Evolutionary conservation across 2,797 vertebrate genomes (phyloP).

Genomic region (Rhynchonycteris naso): DNA sequence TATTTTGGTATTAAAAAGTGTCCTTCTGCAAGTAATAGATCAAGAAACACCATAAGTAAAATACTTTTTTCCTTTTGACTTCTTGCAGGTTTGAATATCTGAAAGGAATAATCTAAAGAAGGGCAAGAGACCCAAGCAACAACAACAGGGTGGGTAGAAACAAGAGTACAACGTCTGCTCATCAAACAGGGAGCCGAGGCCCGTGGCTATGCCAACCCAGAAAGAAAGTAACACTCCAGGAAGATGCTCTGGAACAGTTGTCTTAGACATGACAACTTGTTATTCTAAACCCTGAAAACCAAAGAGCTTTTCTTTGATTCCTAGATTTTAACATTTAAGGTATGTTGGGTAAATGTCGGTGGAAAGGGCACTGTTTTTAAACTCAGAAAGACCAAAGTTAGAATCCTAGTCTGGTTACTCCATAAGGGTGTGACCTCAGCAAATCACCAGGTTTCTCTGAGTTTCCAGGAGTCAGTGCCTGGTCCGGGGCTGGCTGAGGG

Average conservation of each 20-base stretch:
- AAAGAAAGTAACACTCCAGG: background rate
- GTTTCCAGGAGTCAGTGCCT: background rate
- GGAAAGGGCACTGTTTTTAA: background rate
- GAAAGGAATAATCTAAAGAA: background rate
- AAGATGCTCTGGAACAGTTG: background rate
- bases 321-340: conserved; percentile 4
- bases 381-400: background rate
- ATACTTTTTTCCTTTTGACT: background rate
- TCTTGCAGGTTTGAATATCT: background rate
- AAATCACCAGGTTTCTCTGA: background rate
- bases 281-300: background rate
- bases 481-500: too few species aligned
- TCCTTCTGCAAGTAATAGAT: background rate
- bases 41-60: background rate
- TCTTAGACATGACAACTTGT: background rate
- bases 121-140: background rate
- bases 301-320: background rate
- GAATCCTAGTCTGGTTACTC: background rate
- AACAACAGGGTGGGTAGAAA: background rate
- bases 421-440: background rate
- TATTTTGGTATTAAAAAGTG: background rate
- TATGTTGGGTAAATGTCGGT: background rate
- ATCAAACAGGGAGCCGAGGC: background rate
- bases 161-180: background rate
- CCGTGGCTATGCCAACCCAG: background rate